Evolutionary conservation across 2,797 vertebrate species (phyloP).

Genomic region (Sciurus vulgaris): DNA sequence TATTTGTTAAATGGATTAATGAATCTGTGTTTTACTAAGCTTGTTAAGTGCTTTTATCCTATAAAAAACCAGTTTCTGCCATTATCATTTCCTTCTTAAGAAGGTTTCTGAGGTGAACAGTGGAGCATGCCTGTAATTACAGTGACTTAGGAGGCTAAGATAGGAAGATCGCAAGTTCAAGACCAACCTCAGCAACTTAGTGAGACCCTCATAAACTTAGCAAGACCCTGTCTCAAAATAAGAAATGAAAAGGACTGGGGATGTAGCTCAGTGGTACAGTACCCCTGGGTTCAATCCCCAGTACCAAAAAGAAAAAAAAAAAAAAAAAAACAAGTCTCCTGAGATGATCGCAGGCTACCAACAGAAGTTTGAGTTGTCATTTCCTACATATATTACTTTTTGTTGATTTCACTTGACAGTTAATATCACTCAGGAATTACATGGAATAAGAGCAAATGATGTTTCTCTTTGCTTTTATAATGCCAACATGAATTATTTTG

Average conservation of each 20-base stretch:
- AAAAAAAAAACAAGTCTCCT: neutral
- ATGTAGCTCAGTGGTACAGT: too few relatives aligned
- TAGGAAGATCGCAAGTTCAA: too few relatives aligned
- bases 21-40: conserved; percentile 1
- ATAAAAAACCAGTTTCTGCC: conserved; percentile 46
- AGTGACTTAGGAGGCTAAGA: too few relatives aligned
- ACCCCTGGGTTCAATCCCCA: too few relatives aligned
- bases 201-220: too few relatives aligned
- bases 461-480: conserved; percentile 56
- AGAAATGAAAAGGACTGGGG: too few relatives aligned
- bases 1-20: neutral
- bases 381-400: neutral
- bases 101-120: neutral
- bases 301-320: too few relatives aligned
- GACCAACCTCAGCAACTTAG: too few relatives aligned
- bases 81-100: neutral
- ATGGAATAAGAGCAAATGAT: conserved; percentile 44
- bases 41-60: neutral
- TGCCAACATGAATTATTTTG: conserved; percentile 40
- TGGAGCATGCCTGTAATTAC: too few relatives aligned
- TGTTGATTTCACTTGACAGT: conserved; percentile 37
- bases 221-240: too few relatives aligned
- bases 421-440: neutral
- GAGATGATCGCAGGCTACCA: neutral
- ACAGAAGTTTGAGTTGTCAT: neutral